A percentile compares a stretch with the other conserved stretches of the same genome.
phyloP scores from a whole-genome alignment of 2,888 invertebrate genomes.

The Tachina lurida region DNA sequence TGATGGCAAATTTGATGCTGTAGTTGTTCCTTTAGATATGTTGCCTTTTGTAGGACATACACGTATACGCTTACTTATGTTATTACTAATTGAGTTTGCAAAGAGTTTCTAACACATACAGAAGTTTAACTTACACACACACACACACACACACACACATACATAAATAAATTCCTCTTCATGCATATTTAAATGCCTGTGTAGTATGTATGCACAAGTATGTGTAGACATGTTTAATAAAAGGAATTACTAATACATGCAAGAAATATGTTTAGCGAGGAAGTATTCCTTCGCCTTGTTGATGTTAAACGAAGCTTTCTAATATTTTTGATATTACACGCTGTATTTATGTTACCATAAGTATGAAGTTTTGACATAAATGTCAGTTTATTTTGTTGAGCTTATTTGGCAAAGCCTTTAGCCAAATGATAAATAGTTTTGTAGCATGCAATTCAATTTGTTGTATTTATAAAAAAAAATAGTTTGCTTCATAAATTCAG shows the following conservation, averaged over 20 bases:
- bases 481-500: background rate
- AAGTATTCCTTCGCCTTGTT: constrained; percentile 15
- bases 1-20: constrained; percentile 13
- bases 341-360: no score
- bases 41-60: background rate
- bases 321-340: no score
- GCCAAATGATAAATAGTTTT: background rate
- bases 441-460: background rate
- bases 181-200: background rate
- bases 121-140: background rate
- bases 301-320: background rate
- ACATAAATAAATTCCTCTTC: background rate
- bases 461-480: background rate
- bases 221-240: background rate
- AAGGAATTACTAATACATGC: background rate
- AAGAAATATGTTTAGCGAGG: background rate
- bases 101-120: constrained; percentile 32
- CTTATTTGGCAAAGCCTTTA: background rate
- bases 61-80: background rate
- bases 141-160: background rate
- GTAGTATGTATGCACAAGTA: background rate
- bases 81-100: constrained; percentile 58
- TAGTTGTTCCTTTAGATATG: background rate
- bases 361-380: background rate
- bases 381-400: background rate